Evolutionary conservation across 2,888 invertebrate genomes (phyloP).

Genomic region (Hydroisotoma schaefferi): DNA sequence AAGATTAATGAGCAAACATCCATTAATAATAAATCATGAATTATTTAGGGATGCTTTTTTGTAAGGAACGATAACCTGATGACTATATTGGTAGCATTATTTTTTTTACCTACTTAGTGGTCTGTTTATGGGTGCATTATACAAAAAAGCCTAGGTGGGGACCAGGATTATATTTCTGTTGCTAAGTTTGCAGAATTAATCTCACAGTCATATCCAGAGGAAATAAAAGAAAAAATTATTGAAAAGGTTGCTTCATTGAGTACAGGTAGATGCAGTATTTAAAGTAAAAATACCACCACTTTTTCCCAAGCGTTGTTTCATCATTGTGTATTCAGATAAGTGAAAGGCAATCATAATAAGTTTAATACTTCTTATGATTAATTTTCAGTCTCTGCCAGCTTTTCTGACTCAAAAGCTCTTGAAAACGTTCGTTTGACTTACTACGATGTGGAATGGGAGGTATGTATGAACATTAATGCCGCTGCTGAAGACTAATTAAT

Average conservation of each 20-base stretch:
- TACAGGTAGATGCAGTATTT: not conserved
- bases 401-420: constrained; percentile 4
- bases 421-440: constrained; percentile 32
- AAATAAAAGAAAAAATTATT: constrained; percentile 22
- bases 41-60: no score
- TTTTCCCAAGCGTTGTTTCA: not conserved
- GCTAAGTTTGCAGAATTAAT: constrained; percentile 27
- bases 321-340: constrained; percentile 7
- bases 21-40: no score
- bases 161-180: constrained; percentile 17
- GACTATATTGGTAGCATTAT: not conserved
- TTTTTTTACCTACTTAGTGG: constrained; percentile 21
- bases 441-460: constrained; percentile 31
- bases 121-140: constrained; percentile 29
- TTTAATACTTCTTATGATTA: not conserved
- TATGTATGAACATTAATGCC: not conserved
- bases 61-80: not conserved
- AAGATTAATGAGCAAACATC: no score
- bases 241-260: constrained; percentile 9
- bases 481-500: not conserved
- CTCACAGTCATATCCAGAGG: constrained; percentile 24
- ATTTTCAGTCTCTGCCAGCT: not conserved
- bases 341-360: no score
- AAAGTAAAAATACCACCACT: not conserved
- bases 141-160: constrained; percentile 4